Base-by-base conservation (phyloP, 35 echinoderm and acorn worm genomes). In the Apostichopus parvimensis region DNA sequence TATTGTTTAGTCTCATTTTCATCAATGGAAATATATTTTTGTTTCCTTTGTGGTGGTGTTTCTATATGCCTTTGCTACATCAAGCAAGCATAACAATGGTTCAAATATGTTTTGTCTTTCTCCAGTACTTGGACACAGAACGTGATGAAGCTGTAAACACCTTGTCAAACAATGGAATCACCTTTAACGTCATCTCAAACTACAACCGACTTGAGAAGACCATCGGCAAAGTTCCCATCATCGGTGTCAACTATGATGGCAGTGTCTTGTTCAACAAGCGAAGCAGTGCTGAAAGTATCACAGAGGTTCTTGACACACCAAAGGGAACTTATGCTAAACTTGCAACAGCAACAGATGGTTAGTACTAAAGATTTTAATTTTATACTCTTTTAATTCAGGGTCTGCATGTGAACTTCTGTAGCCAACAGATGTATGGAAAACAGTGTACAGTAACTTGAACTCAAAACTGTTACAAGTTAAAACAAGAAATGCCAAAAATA, bases 321-420 rank as follows among this genome's bases (percentile, higher is more conserved):
- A 88, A 87, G 23, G 97, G 94, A 87, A 66, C 88, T 21, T 98
- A 93, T 81, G 93, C 97, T 12, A 98, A 96, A 89, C 88, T 98
- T 79, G 94, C 97, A 15, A 94, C 72, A 52, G 97, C 97, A 24
- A 92, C 97, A 17, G 91, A 90, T 21, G 97, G 97, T 98, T 89
- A 87, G 94, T 91, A 6, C 5, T 83, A 9, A 45, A 6, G 9
- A 17, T 83, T 34, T 45, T 83, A 8, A 10, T 83, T 18, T 53
- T 13, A 10, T 18, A 77, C 73, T 21, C n/a, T 13, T 77, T 18
- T 25, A 77, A 77, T 18, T 8, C 73, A 21, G 7, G 6, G 26
- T 17, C 26, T 77, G 73, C n/a, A 17, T 21, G 73, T 21, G 15
- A 77, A 77, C 15, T 12, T 77, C 26, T 17, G n/a, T 12, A 1